phyloP scores from a whole-genome alignment of 2,888 invertebrate species.

The Philaethria dido region DNA sequence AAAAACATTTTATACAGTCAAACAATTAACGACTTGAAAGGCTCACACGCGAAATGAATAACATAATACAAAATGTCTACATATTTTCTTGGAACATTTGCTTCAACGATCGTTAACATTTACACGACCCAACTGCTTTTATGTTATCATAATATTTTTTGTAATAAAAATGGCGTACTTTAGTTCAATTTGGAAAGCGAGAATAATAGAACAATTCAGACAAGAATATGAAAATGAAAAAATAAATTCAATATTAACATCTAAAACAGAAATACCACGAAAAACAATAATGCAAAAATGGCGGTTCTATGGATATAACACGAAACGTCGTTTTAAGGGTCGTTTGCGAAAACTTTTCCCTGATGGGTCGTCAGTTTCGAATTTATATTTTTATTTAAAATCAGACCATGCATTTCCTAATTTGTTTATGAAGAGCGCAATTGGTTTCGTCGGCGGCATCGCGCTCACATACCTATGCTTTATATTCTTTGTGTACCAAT shows the following conservation, averaged over 20 bases:
- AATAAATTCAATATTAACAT: conserved; percentile 76
- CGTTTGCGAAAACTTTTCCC: conserved; percentile 65
- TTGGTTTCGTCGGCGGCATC: conserved; percentile 87
- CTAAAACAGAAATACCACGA: conserved; percentile 66
- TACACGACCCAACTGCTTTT: conserved; percentile 18
- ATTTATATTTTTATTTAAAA: conserved; percentile 60
- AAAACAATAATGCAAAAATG: conserved; percentile 75
- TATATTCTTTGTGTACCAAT: conserved; percentile 86
- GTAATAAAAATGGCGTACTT: conserved; percentile 81
- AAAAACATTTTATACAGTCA: neutral
- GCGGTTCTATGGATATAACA: conserved; percentile 69
- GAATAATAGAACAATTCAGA: conserved; percentile 76
- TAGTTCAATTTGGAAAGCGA: conserved; percentile 82
- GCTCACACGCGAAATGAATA: conserved; percentile 14
- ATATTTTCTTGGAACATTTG: conserved; percentile 12
- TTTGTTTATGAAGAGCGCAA: conserved; percentile 84
- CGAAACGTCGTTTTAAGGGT: conserved; percentile 64
- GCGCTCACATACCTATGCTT: conserved; percentile 86
- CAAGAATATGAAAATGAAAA: conserved; percentile 83
- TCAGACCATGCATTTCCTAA: conserved; percentile 82
- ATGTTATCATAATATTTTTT: neutral
- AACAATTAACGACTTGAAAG: conserved; percentile 10
- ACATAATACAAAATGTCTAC: conserved; percentile 12
- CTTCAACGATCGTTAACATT: conserved; percentile 17
- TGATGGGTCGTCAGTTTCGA: conserved; percentile 65